phyloP scores from a whole-genome alignment of 1,140 invertebrate species.

The Cephus cinctus region DNA sequence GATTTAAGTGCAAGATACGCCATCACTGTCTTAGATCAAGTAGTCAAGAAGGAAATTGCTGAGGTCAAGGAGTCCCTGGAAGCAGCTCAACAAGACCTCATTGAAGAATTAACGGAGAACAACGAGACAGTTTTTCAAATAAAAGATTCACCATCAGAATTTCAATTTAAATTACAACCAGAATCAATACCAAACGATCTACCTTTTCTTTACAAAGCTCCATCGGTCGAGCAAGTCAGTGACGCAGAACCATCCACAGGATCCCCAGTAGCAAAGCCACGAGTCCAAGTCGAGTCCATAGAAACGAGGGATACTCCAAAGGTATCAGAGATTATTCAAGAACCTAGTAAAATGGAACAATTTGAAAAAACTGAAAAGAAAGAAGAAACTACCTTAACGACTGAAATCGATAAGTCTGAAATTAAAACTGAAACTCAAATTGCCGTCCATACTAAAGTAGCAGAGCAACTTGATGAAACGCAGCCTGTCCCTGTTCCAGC shows the following conservation, averaged over 20 bases:
- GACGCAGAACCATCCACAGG: conserved; percentile 26
- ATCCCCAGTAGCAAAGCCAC: conserved; percentile 30
- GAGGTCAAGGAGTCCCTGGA: conserved; percentile 70
- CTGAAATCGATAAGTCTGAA: conserved; percentile 25
- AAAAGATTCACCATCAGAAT: conserved; percentile 72
- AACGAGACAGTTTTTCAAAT: conserved; percentile 52
- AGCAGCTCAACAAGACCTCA: conserved; percentile 64
- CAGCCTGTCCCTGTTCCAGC: conserved; percentile 27
- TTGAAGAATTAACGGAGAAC: conserved; percentile 61
- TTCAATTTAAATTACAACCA: conserved; percentile 63
- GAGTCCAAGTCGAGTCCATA: conserved; percentile 10
- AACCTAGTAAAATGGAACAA: too few species aligned
- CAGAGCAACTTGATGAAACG: conserved; percentile 25
- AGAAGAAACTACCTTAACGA: conserved; percentile 22
- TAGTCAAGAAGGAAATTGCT: conserved; percentile 64
- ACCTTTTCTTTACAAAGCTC: conserved; percentile 48
- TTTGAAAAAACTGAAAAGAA: background rate
- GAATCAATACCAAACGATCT: conserved; percentile 52
- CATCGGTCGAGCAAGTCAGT: conserved; percentile 35
- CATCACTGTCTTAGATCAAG: conserved; percentile 53
- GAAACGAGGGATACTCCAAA: conserved; percentile 14
- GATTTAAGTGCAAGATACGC: conserved; percentile 51
- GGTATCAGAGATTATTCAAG: too few species aligned
- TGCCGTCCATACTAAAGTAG: conserved; percentile 27
- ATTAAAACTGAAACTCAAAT: conserved; percentile 25